A percentile compares a stretch with the other conserved stretches of the same genome.
Conservation (phyloP, 2,113 vertebrate species). For the Pangasianodon hypophthalmus region DNA sequence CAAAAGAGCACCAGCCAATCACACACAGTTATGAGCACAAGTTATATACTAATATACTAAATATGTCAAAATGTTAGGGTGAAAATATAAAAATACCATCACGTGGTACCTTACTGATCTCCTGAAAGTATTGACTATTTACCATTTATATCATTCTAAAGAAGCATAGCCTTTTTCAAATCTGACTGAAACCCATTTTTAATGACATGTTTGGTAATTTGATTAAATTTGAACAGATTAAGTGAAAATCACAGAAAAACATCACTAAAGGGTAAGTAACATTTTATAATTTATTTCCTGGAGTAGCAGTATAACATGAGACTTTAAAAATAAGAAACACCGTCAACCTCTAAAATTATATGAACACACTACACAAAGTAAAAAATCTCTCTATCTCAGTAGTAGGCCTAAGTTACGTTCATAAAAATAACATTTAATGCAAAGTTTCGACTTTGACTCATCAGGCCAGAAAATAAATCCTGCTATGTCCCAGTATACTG, state of each 20-base stretch:
- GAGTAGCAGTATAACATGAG: background rate
- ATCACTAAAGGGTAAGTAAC: too few species aligned
- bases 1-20: background rate
- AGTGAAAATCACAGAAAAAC: background rate
- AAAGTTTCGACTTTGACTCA: background rate
- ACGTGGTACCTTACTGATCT: background rate
- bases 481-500: background rate
- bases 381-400: background rate
- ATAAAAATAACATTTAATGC: background rate
- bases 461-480: background rate
- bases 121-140: background rate
- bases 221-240: background rate
- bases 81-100: background rate
- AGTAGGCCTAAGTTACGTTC: background rate
- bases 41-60: background rate
- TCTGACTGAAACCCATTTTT: background rate
- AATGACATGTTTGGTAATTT: background rate
- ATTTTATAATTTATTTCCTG: too few species aligned
- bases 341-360: background rate
- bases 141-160: background rate
- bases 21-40: background rate
- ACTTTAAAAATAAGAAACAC: background rate
- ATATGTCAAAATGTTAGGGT: background rate
- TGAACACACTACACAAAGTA: background rate
- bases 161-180: background rate